phyloP scores from a whole-genome alignment of 2,797 vertebrate species.

The Artibeus jamaicensis region DNA sequence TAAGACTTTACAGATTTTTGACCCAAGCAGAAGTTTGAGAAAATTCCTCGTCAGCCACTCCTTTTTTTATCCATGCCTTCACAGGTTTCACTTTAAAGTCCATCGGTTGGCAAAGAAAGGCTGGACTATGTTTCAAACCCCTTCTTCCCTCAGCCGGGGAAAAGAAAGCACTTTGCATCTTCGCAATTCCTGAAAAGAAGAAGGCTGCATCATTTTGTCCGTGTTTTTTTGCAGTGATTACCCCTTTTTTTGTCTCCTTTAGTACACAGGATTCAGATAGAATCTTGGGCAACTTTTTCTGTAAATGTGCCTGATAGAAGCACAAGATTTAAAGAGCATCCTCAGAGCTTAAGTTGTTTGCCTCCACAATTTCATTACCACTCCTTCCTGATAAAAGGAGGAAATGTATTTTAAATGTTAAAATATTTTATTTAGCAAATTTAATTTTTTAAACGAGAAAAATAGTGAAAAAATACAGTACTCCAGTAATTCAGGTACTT shows the following conservation, averaged over 20 bases:
- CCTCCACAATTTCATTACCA: background rate
- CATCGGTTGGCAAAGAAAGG: background rate
- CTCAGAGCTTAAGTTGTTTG: background rate
- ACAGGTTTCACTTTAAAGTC: background rate
- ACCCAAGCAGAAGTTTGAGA: background rate
- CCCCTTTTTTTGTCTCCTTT: background rate
- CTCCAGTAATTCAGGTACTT: background rate
- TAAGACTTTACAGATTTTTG: background rate
- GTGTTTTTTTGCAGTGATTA: background rate
- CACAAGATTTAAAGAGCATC: background rate
- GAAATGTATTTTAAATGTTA: background rate
- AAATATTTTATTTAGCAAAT: background rate
- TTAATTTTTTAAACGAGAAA: background rate
- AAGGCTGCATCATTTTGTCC: background rate
- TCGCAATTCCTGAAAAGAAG: background rate
- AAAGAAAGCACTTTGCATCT: background rate
- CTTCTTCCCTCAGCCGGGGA: background rate
- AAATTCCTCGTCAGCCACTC: background rate
- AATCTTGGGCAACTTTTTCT: background rate
- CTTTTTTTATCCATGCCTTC: background rate
- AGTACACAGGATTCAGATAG: background rate
- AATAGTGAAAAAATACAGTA: background rate
- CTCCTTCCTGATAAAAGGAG: background rate
- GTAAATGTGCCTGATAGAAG: background rate
- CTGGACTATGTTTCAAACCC: background rate